Conservation (phyloP, 2,113 vertebrate genomes). For the Hassar affinis region DNA sequence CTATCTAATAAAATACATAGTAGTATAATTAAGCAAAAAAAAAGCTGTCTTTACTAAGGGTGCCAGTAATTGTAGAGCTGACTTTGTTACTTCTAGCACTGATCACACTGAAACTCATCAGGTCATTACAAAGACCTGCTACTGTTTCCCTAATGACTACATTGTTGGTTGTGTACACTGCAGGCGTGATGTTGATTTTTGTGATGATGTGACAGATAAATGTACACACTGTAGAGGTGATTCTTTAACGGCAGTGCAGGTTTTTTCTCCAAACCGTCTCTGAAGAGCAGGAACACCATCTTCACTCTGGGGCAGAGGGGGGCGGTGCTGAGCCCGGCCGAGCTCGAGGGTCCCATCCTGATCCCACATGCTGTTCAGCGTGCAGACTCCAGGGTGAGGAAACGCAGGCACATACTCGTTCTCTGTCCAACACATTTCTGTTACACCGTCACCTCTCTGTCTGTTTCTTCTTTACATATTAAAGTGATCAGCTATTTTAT, state of each 20-base stretch:
- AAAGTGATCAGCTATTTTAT: not conserved
- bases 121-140: too few relatives aligned
- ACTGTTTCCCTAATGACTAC: not conserved
- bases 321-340: conserved; percentile 77
- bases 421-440: not conserved
- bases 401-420: not conserved
- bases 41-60: too few relatives aligned
- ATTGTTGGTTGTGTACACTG: not conserved
- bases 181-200: not conserved
- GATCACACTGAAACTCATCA: too few relatives aligned
- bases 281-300: conserved; percentile 90
- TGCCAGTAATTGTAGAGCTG: too few relatives aligned
- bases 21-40: too few relatives aligned
- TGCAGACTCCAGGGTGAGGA: conserved; percentile 76
- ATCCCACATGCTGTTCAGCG: conserved; percentile 88
- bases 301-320: conserved; percentile 89
- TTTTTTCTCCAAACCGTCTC: conserved; percentile 89
- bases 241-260: conserved; percentile 68
- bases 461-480: not conserved
- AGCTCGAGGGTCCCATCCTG: conserved; percentile 89
- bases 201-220: not conserved
- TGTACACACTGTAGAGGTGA: not conserved
- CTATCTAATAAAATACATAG: too few relatives aligned
- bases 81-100: too few relatives aligned
- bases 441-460: not conserved